Evolutionary conservation across 2,888 invertebrate genomes (phyloP), one percentile per base, ranked within the genome.

Genomic region (Bhutanitis thaidina): DNA sequence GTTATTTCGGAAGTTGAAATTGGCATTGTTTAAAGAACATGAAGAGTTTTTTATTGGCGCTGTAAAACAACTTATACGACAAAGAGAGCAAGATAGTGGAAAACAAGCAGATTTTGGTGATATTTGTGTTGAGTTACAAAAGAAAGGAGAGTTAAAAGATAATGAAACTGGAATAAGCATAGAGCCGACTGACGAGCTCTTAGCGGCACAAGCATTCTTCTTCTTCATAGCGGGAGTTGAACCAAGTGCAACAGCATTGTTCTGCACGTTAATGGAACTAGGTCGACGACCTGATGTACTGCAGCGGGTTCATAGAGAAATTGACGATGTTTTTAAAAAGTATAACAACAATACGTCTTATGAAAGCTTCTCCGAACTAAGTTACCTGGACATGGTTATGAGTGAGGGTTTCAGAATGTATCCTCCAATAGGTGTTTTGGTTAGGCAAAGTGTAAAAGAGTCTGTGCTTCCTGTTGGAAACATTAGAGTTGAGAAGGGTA

Each of bases 171-270:
- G 74, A 0, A 63, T 64, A 3, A 67, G 70, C 15, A 39, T 84
- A 40, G 66, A 77, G 32, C 75, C 84, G 0, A 77, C 82, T 0
- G 20, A 20, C 5, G 20, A 20, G 20, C 2, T 20, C 20, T 20
- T 20, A 5, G 20, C 20, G 20, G 20, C 20, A 3, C 20, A 20
- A 20, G 20, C 20, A 3, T 20, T 20, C 20, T 20, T 20, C 20
- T 20, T 20, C 56, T 81, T 78, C 44, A 60, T 67, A 30, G 86
- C 82, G 20, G 88, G 86, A 0, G 78, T 80, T 1, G 84, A 86
- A 36, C 78, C 84, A 1, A 68, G 76, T 1, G 77, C 85, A 0
- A 65, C 73, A 4, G 64, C 69, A 1, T 67, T 85, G 49, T 74
- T 72, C 45, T 67, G 63, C 12, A 61, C 70, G 0, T 53, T 80